Evolutionary conservation across 1,140 invertebrate species (phyloP).

Genomic region (Leptopilina boulardi): DNA sequence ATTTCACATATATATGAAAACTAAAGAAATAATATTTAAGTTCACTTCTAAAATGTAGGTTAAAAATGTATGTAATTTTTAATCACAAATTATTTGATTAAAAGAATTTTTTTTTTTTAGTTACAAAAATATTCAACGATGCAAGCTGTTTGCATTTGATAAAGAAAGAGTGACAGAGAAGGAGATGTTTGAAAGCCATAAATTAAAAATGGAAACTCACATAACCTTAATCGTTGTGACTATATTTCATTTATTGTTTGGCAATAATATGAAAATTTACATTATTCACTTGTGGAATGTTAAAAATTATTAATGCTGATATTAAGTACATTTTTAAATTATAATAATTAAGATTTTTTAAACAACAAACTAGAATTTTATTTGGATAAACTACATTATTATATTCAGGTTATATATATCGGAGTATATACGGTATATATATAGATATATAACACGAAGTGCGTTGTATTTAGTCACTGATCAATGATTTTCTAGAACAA

Average conservation of each 20-base stretch:
- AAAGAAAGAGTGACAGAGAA: no score
- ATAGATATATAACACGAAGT: not conserved
- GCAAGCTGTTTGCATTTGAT: not conserved
- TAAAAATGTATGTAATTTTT: no score
- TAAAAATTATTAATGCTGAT: not conserved
- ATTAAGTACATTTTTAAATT: not conserved
- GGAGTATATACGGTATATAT: no score
- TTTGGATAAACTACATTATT: not conserved
- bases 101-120: no score
- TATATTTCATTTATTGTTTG: not conserved
- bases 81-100: no score
- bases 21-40: no score
- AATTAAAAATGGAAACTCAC: not conserved
- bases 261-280: not conserved
- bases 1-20: no score
- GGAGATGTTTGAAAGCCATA: not conserved
- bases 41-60: no score
- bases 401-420: no score
- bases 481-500: not conserved
- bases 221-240: not conserved
- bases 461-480: conserved; percentile 1
- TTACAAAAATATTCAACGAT: not conserved
- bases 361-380: not conserved
- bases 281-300: not conserved
- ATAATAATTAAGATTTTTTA: not conserved